These are phyloP conservation scores for Lepus townsendii DNA, from an alignment of 2,797 vertebrate genomes.

Conservation along the genomic window DNA sequence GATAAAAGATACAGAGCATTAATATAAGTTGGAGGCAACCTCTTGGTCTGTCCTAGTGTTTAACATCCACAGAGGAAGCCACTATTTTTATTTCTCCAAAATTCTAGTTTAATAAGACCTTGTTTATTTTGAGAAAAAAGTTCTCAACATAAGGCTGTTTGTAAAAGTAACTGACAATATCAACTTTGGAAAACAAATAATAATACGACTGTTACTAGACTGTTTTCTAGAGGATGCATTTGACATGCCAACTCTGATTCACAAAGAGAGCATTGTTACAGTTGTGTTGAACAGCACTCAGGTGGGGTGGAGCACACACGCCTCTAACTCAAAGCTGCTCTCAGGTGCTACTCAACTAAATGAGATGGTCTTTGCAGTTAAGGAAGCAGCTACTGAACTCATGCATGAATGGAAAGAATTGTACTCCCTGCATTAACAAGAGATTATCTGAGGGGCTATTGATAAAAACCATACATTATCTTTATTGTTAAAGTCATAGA, in stretches of 20 bases:
- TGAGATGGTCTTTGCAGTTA: background rate
- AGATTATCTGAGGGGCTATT: background rate
- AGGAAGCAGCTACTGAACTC: too few species aligned
- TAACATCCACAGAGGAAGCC: background rate
- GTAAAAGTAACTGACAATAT: too few species aligned
- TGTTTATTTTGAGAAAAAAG: too few species aligned
- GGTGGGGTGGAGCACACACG: background rate
- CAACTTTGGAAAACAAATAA: too few species aligned
- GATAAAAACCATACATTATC: constrained; percentile 74
- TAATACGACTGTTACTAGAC: too few species aligned
- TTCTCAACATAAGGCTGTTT: too few species aligned
- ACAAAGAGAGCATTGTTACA: background rate
- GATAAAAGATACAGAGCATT: background rate
- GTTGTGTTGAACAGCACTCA: background rate
- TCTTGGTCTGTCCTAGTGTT: background rate
- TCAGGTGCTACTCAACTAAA: background rate
- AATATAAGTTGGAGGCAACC: background rate
- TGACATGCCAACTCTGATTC: background rate
- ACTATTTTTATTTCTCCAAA: background rate
- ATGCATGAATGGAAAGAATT: background rate
- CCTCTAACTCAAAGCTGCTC: background rate
- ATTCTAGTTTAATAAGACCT: too few species aligned
- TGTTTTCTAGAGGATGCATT: background rate
- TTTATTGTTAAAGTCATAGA: constrained; percentile 85
- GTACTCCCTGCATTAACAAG: background rate